A percentile compares a stretch with the other conserved stretches of the same genome.
Conservation (phyloP, 2,888 invertebrate species). For the Mythimna ferrago region DNA sequence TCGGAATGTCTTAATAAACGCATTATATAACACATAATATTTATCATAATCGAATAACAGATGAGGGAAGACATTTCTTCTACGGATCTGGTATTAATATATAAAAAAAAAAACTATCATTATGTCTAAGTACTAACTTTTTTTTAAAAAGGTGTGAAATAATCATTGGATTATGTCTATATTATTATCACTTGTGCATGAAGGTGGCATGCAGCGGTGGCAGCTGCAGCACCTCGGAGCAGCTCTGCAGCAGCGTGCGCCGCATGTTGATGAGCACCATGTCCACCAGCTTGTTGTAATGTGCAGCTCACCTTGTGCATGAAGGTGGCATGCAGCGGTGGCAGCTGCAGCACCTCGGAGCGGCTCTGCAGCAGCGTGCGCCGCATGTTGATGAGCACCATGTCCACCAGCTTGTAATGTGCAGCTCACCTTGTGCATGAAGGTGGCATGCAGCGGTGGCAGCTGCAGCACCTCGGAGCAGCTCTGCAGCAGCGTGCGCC, state of each 20-base stretch:
- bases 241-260: slow-evolving; percentile 83
- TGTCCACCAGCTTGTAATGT: neutral
- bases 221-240: slow-evolving; percentile 81
- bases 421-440: slow-evolving; percentile 88
- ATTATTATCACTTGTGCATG: slow-evolving; percentile 83
- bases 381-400: slow-evolving; percentile 82
- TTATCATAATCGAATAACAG: no score
- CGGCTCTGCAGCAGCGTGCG: slow-evolving; percentile 85
- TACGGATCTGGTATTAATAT: no score
- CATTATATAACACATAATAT: no score
- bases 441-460: slow-evolving; percentile 86
- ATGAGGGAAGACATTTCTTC: no score
- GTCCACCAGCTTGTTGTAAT: neutral
- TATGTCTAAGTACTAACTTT: no score
- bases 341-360: slow-evolving; percentile 81
- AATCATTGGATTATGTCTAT: no score
- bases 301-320: slow-evolving; percentile 82
- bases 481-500: slow-evolving; percentile 85
- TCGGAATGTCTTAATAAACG: no score
- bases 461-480: slow-evolving; percentile 82
- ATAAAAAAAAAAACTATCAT: no score
- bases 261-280: slow-evolving; percentile 82
- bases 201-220: slow-evolving; percentile 87
- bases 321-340: slow-evolving; percentile 86
- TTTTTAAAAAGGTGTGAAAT: no score